These are phyloP conservation scores for Helicoverpa armigera DNA, from an alignment of 1,140 invertebrate genomes.

Conservation along the genomic window DNA sequence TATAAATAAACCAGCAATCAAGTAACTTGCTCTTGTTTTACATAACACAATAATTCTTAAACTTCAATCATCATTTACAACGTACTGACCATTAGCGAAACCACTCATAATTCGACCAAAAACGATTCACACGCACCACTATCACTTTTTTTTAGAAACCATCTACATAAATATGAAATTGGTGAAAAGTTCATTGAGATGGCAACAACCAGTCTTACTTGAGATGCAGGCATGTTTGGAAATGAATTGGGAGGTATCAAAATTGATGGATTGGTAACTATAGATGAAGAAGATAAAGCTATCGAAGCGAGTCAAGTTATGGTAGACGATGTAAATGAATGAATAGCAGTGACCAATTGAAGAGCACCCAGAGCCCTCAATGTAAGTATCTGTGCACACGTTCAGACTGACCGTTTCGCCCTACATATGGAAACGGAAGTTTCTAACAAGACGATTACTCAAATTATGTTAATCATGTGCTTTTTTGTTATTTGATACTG, in stretches of 20 bases:
- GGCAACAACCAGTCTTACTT: background rate
- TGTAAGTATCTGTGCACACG: background rate
- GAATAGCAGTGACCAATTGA: background rate
- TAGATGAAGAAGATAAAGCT: background rate
- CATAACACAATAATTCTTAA: background rate
- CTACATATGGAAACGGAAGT: slow-evolving; percentile 26
- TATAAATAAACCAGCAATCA: slow-evolving; percentile 3
- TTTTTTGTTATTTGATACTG: too few relatives aligned
- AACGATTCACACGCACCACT: background rate
- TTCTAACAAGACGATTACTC: slow-evolving; percentile 18
- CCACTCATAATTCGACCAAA: background rate
- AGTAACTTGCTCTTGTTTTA: background rate
- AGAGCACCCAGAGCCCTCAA: background rate
- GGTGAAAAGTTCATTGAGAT: background rate
- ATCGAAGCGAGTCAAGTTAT: background rate
- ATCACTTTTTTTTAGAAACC: background rate
- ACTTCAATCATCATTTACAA: slow-evolving; percentile 21
- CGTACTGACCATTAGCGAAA: slow-evolving; percentile 4
- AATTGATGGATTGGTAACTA: background rate
- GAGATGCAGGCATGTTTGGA: background rate
- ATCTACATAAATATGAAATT: background rate
- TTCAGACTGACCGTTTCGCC: slow-evolving; percentile 1
- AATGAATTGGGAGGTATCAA: background rate
- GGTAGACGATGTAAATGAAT: background rate
- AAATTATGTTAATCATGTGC: slow-evolving; percentile 9